Evolutionary conservation across 2,113 vertebrate genomes (phyloP), one percentile per base, ranked within the genome.

Genomic region (Sinocyclocheilus anophthalmus): DNA sequence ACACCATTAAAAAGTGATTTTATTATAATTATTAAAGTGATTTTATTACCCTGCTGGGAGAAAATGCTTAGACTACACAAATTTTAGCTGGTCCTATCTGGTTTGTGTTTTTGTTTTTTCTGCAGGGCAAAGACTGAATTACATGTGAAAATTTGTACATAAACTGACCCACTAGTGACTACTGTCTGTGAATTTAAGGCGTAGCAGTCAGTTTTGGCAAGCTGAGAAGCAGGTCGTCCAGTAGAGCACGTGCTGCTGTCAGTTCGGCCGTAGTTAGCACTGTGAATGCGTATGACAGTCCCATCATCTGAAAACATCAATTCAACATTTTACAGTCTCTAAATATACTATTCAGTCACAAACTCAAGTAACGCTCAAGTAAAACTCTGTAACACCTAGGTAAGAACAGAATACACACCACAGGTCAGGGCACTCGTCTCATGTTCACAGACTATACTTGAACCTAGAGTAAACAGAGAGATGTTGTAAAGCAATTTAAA

Each of bases 221-320:
- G 0, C 13, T 82, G 85, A 76, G 1, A 30, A 16, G 1, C 26
- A 42, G 72, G 57, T 65, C 22, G 57, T 39, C 22, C 70, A 16
- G 55, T 4, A 55, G 45, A 37, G 63, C 85, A 86, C 1, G 57
- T 86, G 50, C 16, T 86, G 57, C 42, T 18, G 6, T 86, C 57
- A 13, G 78, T 86, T 65, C 78, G 70, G 39, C 85, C 85, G 1
- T 76, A 86, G 69, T 86, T 86, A 24, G 78, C 69, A 1, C 26
- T 55, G 18, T 65, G 26, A 30, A 86, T 55, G 26, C 65, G 33
- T 9, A 86, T 5, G 12, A 10, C 1, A 1, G 45, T 16, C 26
- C 63, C 63, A 16, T 16, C 0, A 14, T 67, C 63, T 45, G 9
- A 11, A 48, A 14, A 30, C 30, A 33, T 33, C 30, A 33, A 33